Conservation (phyloP, 2,888 invertebrate genomes). For the Lymantria dispar region DNA sequence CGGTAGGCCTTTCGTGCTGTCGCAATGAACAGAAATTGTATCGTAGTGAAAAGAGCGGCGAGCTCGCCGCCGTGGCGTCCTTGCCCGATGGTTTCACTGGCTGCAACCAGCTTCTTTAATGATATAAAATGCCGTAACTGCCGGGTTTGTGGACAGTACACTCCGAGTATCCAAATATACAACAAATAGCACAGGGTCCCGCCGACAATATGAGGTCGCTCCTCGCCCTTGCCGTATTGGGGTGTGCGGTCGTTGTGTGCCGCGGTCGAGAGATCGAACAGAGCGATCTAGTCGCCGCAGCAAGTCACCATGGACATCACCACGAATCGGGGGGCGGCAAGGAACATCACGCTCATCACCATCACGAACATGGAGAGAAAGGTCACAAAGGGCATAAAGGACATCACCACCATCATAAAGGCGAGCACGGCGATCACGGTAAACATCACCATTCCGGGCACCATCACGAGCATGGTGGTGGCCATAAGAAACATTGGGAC, state of each 20-base stretch:
- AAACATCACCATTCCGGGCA: conserved; percentile 90
- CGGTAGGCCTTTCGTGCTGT: conserved; percentile 48
- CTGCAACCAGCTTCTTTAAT: conserved; percentile 65
- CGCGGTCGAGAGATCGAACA: conserved; percentile 63
- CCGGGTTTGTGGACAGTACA: conserved; percentile 61
- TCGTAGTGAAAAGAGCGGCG: conserved; percentile 61
- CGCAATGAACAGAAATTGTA: conserved; percentile 58
- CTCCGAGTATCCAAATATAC: conserved; percentile 60
- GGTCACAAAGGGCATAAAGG: conserved; percentile 90
- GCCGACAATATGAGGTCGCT: conserved; percentile 70
- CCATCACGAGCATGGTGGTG: conserved; percentile 89
- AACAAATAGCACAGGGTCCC: conserved; percentile 43
- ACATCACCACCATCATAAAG: conserved; percentile 90
- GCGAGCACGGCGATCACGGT: conserved; percentile 88
- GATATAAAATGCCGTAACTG: conserved; percentile 73
- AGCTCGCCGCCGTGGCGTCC: conserved; percentile 59
- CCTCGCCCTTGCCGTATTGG: conserved; percentile 64
- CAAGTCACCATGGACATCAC: conserved; percentile 74
- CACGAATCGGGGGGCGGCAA: conserved; percentile 87
- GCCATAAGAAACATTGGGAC: conserved; percentile 90
- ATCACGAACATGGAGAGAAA: conserved; percentile 87
- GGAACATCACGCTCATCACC: conserved; percentile 86
- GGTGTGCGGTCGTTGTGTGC: conserved; percentile 58
- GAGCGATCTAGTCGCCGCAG: conserved; percentile 76
- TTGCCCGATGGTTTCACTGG: conserved; percentile 76